Conservation (phyloP, 2,797 vertebrate genomes). For the Enteromius treurensis region DNA sequence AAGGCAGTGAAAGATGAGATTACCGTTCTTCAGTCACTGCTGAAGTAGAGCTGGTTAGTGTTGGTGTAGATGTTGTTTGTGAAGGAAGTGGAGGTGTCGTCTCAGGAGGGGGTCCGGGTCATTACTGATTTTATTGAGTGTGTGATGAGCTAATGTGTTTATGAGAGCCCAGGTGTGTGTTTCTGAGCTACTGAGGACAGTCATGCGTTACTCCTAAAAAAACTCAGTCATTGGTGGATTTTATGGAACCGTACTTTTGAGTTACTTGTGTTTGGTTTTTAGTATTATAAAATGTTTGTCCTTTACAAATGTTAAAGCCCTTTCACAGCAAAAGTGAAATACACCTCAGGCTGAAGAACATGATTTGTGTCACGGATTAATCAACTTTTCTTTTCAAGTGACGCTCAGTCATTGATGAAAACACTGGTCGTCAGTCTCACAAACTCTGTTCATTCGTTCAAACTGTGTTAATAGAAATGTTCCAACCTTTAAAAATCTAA, state of each 20-base stretch:
- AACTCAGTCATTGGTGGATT: no score
- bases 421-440: not conserved
- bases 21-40: not conserved
- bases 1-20: not conserved
- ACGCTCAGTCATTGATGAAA: not conserved
- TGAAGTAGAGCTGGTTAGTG: conserved; percentile 22
- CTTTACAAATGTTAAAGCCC: no score
- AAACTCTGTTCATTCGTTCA: not conserved
- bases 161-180: conserved; percentile 74
- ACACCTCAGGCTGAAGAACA: no score
- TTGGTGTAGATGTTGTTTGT: conserved; percentile 80
- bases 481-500: not conserved
- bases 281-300: no score
- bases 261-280: no score
- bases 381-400: no score
- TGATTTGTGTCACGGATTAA: no score
- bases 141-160: conserved; percentile 76
- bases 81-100: conserved; percentile 78
- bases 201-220: no score
- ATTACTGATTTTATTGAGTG: conserved; percentile 52
- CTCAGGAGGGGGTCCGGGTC: conserved; percentile 56
- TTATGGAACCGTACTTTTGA: no score
- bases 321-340: no score
- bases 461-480: not conserved
- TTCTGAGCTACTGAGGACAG: conserved; percentile 55